Base-by-base conservation (phyloP, 2,888 invertebrate genomes). In the Pristionchus exspectatus region DNA sequence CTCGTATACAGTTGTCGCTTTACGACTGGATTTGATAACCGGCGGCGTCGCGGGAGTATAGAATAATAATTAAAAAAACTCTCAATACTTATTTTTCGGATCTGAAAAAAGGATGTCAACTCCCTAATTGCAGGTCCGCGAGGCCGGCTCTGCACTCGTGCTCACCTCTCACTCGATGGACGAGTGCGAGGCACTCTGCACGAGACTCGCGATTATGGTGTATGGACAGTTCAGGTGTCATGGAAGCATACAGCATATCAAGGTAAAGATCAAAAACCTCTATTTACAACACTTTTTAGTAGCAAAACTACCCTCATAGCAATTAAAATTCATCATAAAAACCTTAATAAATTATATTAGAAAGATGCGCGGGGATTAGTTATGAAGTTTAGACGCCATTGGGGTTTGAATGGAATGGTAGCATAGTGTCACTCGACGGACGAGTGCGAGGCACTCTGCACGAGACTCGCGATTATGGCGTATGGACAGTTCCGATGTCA, bases 111-210 rank as follows among this genome's bases (percentile, higher is more conserved):
- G n/a, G n/a, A n/a, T n/a, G n/a, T 59, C 59, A 12, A 18, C 59
- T 18, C n/a, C 33, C 30, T 33, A 54, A 12, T 72, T 89, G 14
- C 30, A 90, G 90, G 97, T 91, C 12, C 86, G 93, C 59, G 92
- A 96, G 95, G 95, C 93, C 5, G 96, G 96, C 12, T 96, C 96
- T 92, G 96, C 97, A 4, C 95, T 97, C 91, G 96, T 97, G 92
- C 96, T 97, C 90, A 96, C 97, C 21, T 97, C 97, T 2, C 97
- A 97, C 95, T 97, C 97, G 94, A 97, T 97, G 97, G 97, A 97
- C 95, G 97, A 97, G 96, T 97, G 97, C 96, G 97, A 97, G 95
- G 97, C 97, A 56, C 96, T 97, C 33, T 97, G 97, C 95, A 96
- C 96, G 88, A 96, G 97, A 90, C 95, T 97, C 91, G 97, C 97